Conservation (phyloP, 2,888 invertebrate species). For the Hermodice carunculata region DNA sequence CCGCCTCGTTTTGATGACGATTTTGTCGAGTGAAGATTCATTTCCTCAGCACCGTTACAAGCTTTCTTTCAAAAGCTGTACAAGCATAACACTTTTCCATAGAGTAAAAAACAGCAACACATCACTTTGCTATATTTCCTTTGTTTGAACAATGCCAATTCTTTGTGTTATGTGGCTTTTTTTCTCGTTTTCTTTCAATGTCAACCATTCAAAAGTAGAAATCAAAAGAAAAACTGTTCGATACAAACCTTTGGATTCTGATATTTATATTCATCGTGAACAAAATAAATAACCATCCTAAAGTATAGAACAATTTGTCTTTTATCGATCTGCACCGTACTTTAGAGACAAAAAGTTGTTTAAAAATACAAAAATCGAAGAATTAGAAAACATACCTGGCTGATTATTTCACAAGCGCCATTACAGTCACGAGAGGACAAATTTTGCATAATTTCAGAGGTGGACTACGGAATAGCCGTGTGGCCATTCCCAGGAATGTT, state of each 20-base stretch:
- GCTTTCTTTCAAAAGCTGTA: no score
- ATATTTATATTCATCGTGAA: no score
- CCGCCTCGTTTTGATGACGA: slow-evolving; percentile 11
- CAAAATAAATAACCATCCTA: no score
- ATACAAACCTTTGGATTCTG: no score
- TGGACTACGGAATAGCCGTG: not conserved
- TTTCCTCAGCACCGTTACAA: not conserved
- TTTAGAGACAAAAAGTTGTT: not conserved
- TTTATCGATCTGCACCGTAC: not conserved
- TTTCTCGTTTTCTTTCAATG: no score
- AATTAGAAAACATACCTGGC: slow-evolving; percentile 15
- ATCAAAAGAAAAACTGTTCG: no score
- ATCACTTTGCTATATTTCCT: no score
- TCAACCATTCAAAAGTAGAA: no score
- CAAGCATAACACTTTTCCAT: no score
- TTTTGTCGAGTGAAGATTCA: slow-evolving; percentile 11
- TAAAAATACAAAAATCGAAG: not conserved
- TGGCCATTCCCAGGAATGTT: not conserved
- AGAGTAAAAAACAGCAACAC: slow-evolving; percentile 23
- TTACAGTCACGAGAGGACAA: slow-evolving; percentile 15
- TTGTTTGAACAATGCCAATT: no score
- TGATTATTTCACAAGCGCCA: slow-evolving; percentile 16
- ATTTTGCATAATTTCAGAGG: slow-evolving; percentile 22
- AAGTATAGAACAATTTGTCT: slow-evolving; percentile 23
- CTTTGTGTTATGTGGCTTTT: no score